Evolutionary conservation across 2,797 vertebrate species (phyloP), one percentile per base, ranked within the genome.

Genomic region (Clamator glandarius): DNA sequence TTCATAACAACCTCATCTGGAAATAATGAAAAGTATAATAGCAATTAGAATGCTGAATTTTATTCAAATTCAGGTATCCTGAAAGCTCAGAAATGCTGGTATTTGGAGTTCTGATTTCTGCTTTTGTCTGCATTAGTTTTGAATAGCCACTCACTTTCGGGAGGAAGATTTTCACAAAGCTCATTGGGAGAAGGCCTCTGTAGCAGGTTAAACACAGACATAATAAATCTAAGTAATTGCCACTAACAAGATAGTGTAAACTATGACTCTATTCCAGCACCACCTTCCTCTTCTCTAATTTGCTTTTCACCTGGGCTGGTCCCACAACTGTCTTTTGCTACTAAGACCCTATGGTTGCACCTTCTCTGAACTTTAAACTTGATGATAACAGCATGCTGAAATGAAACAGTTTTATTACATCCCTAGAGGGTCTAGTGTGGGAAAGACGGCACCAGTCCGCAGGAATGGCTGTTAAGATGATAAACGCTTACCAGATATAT

Each of bases 41-140:
- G 33, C 12, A 35, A 28, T 12, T 68, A 39, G 20, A 68, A 28
- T 13, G 2, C 51, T 17, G 5, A n/a, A 17, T 3, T 57, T 69
- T 12, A 52, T 54, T 52, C 19, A 62, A 67, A 69, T n/a, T 46
- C 21, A 23, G 23, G 21, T 48, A 23, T 48, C 0, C 0, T 20
- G 6, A 41, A 52, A 74, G 33, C 12, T 72, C 48, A 81, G 39
- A 67, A 46, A 35, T 26, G 10, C 5, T 75, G 35, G 2, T 15
- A 18, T 72, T 54, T 64, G 21, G 23, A 66, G 9, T 54, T 78
- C 20, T 61, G 23, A 50, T 42, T 79, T 79, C 31, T 35, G 54
- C 16, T 52, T 64, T 15, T 14, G 11, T 67, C 25, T 89, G 14
- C 16, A 13, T 44, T 31, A 72, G 14, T 54, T 68, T 70, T 89